A percentile compares a stretch with the other conserved stretches of the same genome.
Evolutionary conservation across 2,888 invertebrate species (phyloP).

Genomic region (Melipona beecheii): DNA sequence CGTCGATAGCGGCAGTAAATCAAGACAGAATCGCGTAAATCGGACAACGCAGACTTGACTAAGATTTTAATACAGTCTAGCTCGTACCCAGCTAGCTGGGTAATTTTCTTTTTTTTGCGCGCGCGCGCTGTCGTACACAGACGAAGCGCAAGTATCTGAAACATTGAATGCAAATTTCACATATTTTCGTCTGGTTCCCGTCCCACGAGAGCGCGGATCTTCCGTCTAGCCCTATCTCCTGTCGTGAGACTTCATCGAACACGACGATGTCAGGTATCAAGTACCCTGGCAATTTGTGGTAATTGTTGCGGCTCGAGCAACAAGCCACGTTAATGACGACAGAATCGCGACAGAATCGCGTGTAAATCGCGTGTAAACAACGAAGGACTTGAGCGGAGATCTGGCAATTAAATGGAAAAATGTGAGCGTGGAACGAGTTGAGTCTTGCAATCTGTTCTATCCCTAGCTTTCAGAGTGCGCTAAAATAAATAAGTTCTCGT

Average conservation of each 20-base stretch:
- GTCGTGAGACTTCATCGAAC: constrained; percentile 47
- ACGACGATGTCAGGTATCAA: neutral
- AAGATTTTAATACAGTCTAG: constrained; percentile 30
- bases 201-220: constrained; percentile 59
- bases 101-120: too few species aligned
- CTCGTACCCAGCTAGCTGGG: constrained; percentile 31
- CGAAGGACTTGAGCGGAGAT: constrained; percentile 5
- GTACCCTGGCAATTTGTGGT: constrained; percentile 23
- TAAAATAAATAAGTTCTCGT: too few species aligned
- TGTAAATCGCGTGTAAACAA: constrained; percentile 21
- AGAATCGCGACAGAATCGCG: constrained; percentile 5
- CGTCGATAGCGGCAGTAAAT: constrained; percentile 19
- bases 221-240: neutral
- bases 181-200: constrained; percentile 66
- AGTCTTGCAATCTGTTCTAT: neutral
- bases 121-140: constrained; percentile 7
- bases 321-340: constrained; percentile 21
- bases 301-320: constrained; percentile 41
- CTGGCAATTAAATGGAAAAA: neutral
- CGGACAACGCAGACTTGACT: neutral
- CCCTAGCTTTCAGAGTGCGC: neutral
- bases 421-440: neutral
- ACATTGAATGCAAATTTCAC: constrained; percentile 69
- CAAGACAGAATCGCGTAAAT: too few species aligned
- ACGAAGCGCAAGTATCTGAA: constrained; percentile 33